Conservation (phyloP, 2,797 vertebrate genomes). For the Ibycter americanus region DNA sequence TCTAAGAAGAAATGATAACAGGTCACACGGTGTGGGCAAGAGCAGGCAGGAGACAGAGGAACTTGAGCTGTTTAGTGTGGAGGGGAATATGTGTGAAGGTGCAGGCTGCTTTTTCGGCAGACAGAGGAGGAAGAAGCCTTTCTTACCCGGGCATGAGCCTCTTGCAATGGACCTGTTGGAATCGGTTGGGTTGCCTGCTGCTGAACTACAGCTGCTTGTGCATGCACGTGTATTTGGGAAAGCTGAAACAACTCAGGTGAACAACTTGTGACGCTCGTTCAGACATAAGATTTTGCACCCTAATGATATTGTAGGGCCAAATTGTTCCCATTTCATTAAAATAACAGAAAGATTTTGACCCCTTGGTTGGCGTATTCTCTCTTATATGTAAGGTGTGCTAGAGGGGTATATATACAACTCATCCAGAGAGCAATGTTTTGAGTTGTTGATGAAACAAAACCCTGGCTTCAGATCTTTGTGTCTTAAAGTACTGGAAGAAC, state of each 20-base stretch:
- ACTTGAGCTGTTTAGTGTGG: fast-evolving
- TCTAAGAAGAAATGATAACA: neutral
- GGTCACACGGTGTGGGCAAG: fast-evolving
- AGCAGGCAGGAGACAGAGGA: neutral
- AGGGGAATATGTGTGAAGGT: neutral
- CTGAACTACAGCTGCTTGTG: neutral
- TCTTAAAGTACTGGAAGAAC: neutral
- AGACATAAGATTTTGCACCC: neutral
- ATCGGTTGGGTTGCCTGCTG: neutral
- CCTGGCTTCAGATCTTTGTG: neutral
- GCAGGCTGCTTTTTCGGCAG: neutral
- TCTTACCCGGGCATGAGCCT: neutral
- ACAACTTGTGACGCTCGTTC: neutral
- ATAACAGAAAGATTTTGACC: neutral
- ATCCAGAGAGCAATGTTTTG: neutral
- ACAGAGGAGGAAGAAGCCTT: neutral
- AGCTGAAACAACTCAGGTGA: neutral
- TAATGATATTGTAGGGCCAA: neutral
- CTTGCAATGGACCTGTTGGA: neutral
- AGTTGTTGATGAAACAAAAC: neutral
- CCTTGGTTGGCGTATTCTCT: neutral
- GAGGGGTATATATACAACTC: neutral
- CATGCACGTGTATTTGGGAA: fast-evolving
- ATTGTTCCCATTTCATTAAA: neutral
- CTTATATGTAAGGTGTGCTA: neutral